Conservation (phyloP, 2,113 vertebrate genomes). For the Speoplatyrhinus poulsoni region DNA sequence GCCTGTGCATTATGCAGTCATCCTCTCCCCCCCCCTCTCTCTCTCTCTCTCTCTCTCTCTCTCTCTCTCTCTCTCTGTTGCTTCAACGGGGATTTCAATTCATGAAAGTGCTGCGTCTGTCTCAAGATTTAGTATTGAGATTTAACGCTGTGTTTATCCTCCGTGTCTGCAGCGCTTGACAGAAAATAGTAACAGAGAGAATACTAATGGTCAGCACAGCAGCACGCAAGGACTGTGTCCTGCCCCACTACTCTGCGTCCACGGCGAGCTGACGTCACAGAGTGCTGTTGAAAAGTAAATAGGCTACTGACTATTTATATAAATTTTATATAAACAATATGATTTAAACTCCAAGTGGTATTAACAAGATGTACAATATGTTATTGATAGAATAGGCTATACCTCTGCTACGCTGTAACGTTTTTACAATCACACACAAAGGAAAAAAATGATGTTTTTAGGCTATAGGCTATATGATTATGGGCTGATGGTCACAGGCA, state of each 20-base stretch:
- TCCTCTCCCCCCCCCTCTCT: conserved; percentile 29
- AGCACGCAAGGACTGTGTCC: conserved; percentile 10
- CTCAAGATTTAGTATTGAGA: conserved; percentile 34
- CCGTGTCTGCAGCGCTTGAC: conserved; percentile 4
- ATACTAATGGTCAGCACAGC: conserved; percentile 50
- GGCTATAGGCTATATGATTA: no score
- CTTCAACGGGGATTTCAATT: conserved; percentile 50
- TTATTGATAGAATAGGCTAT: no score
- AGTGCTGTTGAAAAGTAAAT: conserved; percentile 36
- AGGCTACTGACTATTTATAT: neutral
- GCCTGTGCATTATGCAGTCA: conserved; percentile 15
- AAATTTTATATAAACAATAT: no score
- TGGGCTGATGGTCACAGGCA: no score
- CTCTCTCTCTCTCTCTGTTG: neutral
- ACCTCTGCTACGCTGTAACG: no score
- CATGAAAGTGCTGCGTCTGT: conserved; percentile 53
- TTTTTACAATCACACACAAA: no score
- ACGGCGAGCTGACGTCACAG: conserved; percentile 65
- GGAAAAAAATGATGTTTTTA: no score
- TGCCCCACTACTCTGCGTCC: conserved; percentile 34
- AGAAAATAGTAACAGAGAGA: conserved; percentile 1
- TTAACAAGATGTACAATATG: no score
- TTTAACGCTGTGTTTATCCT: conserved; percentile 19
- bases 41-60: conserved; percentile 12
- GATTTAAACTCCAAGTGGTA: no score